Base-by-base conservation (phyloP, 2,888 invertebrate species). In the Sisyra nigra region DNA sequence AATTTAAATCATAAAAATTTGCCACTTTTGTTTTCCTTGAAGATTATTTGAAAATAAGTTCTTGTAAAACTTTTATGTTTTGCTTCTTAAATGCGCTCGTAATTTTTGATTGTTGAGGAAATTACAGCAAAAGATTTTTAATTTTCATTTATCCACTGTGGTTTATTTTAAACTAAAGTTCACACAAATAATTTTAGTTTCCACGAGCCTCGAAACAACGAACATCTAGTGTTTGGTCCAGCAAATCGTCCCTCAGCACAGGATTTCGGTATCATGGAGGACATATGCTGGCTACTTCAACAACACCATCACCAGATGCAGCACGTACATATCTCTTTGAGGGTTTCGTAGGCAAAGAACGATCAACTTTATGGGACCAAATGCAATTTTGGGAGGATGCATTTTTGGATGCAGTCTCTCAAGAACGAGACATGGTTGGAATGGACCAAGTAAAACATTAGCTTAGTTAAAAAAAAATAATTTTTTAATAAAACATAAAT, bases 331-430 rank as follows among this genome's bases (percentile, higher is more conserved):
- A 96, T 58, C 67, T 96, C 7, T 96, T 89, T 59, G 93, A 96
- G 65, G 91, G 92, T 55, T 65, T 80, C 42, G 62, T 79, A 49
- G 77, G 79, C 55, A 89, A 89, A 61, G 88, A 89, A 49, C 65
- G 93, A 50, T 82, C 87, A 2, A 74, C 77, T 44, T 65, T 98
- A 24, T 99, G 97, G 97, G 96, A 97, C 63, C 93, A 97, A 69
- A 91, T 93, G 87, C 92, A 93, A 57, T 98, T 98, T 65, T 99
- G 98, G 98, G 98, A 99, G 61, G 97, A 98, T 60, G 87, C 93
- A 0, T 99, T 98, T 59, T 68, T 97, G 44, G 98, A 99, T 65
- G 94, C 97, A 0, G 97, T 99, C 2, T 80, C 80, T 35, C 97
- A 98, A 62, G 98, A 99, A 60, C 71, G 98, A 15, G 98, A 99